Evolutionary conservation across 30 jellyfish, hydroid and myxozoan genomes (phyloP), one percentile per base, ranked within the genome.

Genomic region (Cassiopea xamachana): DNA sequence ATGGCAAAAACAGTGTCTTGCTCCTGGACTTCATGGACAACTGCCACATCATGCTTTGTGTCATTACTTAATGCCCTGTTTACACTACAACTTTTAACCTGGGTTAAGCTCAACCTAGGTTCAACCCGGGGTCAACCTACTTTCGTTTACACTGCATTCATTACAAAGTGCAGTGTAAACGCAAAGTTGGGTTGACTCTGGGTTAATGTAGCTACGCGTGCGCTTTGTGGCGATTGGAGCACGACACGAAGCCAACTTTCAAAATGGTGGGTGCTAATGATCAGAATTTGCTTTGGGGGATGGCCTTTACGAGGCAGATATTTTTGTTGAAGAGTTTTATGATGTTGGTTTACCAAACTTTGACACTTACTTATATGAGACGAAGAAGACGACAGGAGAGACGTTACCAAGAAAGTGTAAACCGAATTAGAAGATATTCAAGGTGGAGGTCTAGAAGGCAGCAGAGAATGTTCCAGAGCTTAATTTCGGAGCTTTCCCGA

Each of bases 161-260:
- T 3, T 60, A 13, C 82, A 82, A 64, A 82, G 73, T 39, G 68
- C 47, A 60, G 85, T 64, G 91, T 62, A 60, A 84, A 84, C 77
- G 64, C 86, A 84, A 84, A 84, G 81, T 2, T 55, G 86, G 77
- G 92, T 86, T 76, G 87, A 86, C 48, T 70, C 93, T 60, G 72
- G 93, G 93, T 86, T 59, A 75, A 51, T 2, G 67, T 73, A 46
- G 75, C 82, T 16, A 60, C 93, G 89, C 87, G 75, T 86, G 89
- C 93, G 90, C 81, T 43, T 19, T 47, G 64, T 10, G 64, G 19
- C 1, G 12, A 77, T 1, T 27, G 10, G 80, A 82, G 50, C 9
- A 46, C 39, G 39, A 27, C 39, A 27, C 39, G 39, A 27, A 27
- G 39, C 39, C 39, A 27, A 27, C 82, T 80, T 49, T 80, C 82